These are phyloP conservation scores for Hirundo rustica DNA, from an alignment of 2,797 vertebrate genomes.

Conservation along the genomic window DNA sequence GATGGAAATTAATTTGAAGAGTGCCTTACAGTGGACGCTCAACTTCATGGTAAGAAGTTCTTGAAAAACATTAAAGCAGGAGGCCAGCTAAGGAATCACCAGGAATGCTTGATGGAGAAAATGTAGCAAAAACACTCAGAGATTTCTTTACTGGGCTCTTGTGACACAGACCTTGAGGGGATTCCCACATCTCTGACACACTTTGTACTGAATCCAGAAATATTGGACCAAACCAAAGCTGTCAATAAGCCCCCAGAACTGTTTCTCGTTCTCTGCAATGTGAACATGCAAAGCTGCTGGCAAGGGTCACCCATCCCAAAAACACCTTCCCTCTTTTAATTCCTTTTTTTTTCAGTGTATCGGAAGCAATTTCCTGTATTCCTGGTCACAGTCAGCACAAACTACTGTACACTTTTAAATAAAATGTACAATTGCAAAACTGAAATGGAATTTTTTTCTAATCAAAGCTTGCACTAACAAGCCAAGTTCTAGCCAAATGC, in stretches of 20 bases:
- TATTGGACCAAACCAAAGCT: not conserved
- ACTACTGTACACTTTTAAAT: not conserved
- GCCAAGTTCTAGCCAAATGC: not conserved
- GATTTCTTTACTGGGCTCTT: not conserved
- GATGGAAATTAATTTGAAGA: not conserved
- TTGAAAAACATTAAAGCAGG: not conserved
- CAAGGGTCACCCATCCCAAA: not conserved
- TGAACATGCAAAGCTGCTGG: not conserved
- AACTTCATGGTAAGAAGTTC: not conserved
- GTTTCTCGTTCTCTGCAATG: not conserved
- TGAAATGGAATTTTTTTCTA: not conserved
- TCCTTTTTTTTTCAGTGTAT: not conserved
- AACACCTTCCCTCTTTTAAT: not conserved
- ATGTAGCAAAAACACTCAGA: not conserved
- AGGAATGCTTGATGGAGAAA: not conserved
- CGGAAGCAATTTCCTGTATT: not conserved
- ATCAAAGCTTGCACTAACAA: not conserved
- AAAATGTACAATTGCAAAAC: not conserved
- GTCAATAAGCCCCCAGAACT: not conserved
- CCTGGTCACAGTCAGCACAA: not conserved
- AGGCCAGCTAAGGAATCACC: not conserved
- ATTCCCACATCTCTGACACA: not conserved
- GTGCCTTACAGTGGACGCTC: not conserved
- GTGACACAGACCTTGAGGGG: not conserved
- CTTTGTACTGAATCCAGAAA: not conserved